Percentiles rank a stretch among this genome's conserved stretches.
These are phyloP conservation scores for Ornithoptera alexandrae DNA, from an alignment of 2,888 invertebrate species.

Conservation along the genomic window DNA sequence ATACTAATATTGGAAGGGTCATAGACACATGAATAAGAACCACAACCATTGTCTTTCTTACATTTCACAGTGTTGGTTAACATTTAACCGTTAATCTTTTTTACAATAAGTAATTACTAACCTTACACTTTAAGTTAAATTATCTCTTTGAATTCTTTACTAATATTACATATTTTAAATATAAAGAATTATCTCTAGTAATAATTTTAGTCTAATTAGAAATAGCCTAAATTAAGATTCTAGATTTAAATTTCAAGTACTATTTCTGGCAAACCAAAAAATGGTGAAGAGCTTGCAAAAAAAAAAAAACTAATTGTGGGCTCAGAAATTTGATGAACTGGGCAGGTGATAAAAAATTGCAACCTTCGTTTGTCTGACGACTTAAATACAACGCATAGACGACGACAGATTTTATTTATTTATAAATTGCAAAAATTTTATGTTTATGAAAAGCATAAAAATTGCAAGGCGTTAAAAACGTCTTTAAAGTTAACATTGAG, in stretches of 20 bases:
- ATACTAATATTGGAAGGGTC: slow-evolving; percentile 7
- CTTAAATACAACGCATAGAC: background rate
- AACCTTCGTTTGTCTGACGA: slow-evolving; percentile 10
- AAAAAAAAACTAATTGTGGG: background rate
- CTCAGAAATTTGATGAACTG: slow-evolving; percentile 11
- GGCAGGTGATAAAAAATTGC: slow-evolving; percentile 29
- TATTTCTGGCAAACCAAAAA: background rate
- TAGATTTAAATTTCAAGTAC: slow-evolving; percentile 5
- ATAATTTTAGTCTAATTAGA: slow-evolving; percentile 14
- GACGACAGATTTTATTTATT: background rate
- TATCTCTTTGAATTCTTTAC: slow-evolving; percentile 7
- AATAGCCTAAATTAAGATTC: slow-evolving; percentile 8
- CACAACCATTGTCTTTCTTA: slow-evolving; percentile 18
- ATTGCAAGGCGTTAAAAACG: background rate
- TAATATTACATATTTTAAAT: slow-evolving; percentile 21
- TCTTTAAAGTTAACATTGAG: slow-evolving; percentile 13
- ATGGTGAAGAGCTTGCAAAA: background rate
- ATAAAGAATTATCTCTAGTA: slow-evolving; percentile 11
- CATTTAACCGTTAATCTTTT: slow-evolving; percentile 11
- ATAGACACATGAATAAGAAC: slow-evolving; percentile 9
- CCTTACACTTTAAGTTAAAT: slow-evolving; percentile 17
- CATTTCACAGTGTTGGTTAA: slow-evolving; percentile 21
- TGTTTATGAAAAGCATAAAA: background rate
- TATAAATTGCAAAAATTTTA: background rate
- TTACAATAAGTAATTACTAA: slow-evolving; percentile 20